Conservation (phyloP, 2,888 invertebrate genomes). For the Itoplectis maculator region DNA sequence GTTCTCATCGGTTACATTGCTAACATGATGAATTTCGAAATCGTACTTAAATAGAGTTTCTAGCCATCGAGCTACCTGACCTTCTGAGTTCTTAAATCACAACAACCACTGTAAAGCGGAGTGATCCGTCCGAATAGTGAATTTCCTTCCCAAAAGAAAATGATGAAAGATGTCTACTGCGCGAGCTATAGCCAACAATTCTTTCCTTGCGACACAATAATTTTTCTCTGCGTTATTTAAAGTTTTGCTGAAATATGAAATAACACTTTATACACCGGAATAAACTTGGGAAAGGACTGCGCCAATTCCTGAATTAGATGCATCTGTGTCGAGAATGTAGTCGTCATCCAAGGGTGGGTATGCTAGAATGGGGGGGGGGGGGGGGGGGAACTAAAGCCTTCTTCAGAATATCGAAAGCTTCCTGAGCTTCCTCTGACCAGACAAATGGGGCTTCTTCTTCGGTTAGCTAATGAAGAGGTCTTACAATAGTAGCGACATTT, state of each 20-base stretch:
- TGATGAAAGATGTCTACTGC: constrained; percentile 6
- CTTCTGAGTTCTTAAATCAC: constrained; percentile 77
- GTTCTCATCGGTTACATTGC: constrained; percentile 45
- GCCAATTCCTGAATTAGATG: background rate
- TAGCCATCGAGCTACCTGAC: constrained; percentile 78
- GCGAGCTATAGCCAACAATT: constrained; percentile 73
- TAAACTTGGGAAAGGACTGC: background rate
- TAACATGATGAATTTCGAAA: constrained; percentile 71
- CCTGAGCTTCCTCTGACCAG: constrained; percentile 20
- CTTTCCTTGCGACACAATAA: constrained; percentile 72
- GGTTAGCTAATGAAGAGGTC: constrained; percentile 26
- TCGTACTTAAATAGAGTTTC: constrained; percentile 75
- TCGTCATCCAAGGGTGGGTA: constrained; percentile 73
- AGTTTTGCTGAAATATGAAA: constrained; percentile 44
- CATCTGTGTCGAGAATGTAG: constrained; percentile 59
- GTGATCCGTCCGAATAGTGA: too few species aligned
- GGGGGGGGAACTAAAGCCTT: background rate
- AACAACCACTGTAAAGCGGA: constrained; percentile 74
- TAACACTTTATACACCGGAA: background rate
- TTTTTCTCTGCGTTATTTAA: constrained; percentile 37
- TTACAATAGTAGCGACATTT: constrained; percentile 37
- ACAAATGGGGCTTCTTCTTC: constrained; percentile 20
- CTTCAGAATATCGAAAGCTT: constrained; percentile 32
- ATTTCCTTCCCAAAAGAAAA: too few species aligned
- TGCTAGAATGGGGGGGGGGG: constrained; percentile 58